Evolutionary conservation across 2,797 vertebrate species (phyloP).

Genomic region (Pseudochaenichthys georgianus): DNA sequence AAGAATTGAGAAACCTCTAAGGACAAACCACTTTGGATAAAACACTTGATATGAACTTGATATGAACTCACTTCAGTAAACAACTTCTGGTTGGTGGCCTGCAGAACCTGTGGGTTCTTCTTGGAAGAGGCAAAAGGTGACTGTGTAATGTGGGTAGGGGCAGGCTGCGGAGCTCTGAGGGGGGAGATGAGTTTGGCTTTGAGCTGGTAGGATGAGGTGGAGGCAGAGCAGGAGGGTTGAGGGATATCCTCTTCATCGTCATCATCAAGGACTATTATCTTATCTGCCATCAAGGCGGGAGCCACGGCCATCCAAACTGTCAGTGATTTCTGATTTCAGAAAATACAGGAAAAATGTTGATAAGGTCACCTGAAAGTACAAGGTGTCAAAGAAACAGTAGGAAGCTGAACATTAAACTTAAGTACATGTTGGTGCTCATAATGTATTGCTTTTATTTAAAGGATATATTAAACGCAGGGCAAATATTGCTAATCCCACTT

Average conservation of each 20-base stretch:
- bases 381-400: not conserved
- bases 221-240: constrained; percentile 53
- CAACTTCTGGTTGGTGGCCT: constrained; percentile 80
- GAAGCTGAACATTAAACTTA: not conserved
- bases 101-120: constrained; percentile 69
- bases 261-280: constrained; percentile 84
- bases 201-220: constrained; percentile 31
- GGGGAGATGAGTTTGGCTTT: not conserved
- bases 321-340: constrained; percentile 21
- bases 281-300: constrained; percentile 76
- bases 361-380: not conserved
- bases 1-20: no score
- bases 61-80: constrained; percentile 78
- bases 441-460: no score
- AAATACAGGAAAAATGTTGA: not conserved
- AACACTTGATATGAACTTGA: not conserved
- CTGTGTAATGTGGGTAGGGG: constrained; percentile 73
- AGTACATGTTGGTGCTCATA: no score
- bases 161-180: constrained; percentile 29
- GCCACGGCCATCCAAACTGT: constrained; percentile 72
- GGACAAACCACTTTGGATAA: not conserved
- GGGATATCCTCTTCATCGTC: constrained; percentile 76
- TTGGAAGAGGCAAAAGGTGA: constrained; percentile 79
- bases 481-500: no score
- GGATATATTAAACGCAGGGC: no score